Conservation (phyloP, 2,888 invertebrate species). For the Neocrepidodera transversa region DNA sequence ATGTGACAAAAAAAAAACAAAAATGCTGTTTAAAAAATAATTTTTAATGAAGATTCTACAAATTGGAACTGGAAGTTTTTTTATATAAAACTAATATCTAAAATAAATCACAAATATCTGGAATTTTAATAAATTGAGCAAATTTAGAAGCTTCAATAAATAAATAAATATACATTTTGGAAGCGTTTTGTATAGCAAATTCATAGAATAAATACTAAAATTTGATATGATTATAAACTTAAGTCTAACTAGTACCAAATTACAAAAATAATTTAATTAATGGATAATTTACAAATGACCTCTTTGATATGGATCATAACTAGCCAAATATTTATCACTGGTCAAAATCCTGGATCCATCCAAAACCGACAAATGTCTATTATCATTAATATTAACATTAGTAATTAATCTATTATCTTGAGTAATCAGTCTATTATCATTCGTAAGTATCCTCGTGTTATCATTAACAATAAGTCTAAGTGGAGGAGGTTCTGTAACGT, state of each 20-base stretch:
- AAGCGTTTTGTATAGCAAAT: too few species aligned
- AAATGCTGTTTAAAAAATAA: too few species aligned
- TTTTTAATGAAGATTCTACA: too few species aligned
- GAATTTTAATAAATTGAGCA: too few species aligned
- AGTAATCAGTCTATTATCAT: conserved; percentile 52
- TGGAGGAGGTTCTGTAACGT: conserved; percentile 53
- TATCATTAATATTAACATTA: conserved; percentile 50
- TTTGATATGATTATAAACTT: background rate
- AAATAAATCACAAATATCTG: too few species aligned
- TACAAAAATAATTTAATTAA: background rate
- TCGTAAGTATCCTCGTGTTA: conserved; percentile 51
- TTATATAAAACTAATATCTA: too few species aligned
- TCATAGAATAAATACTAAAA: too few species aligned
- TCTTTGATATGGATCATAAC: conserved; percentile 60
- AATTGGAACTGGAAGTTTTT: too few species aligned
- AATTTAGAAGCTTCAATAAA: too few species aligned
- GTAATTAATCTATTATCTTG: conserved; percentile 54
- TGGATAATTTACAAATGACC: conserved; percentile 53
- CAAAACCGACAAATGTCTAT: conserved; percentile 54
- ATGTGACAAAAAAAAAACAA: too few species aligned
- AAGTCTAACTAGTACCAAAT: background rate
- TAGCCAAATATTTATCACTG: conserved; percentile 58
- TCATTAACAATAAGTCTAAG: conserved; percentile 54
- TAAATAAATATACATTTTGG: too few species aligned
- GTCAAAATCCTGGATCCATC: conserved; percentile 56